phyloP scores from a whole-genome alignment of 2,888 invertebrate species.

The Noctua janthina region DNA sequence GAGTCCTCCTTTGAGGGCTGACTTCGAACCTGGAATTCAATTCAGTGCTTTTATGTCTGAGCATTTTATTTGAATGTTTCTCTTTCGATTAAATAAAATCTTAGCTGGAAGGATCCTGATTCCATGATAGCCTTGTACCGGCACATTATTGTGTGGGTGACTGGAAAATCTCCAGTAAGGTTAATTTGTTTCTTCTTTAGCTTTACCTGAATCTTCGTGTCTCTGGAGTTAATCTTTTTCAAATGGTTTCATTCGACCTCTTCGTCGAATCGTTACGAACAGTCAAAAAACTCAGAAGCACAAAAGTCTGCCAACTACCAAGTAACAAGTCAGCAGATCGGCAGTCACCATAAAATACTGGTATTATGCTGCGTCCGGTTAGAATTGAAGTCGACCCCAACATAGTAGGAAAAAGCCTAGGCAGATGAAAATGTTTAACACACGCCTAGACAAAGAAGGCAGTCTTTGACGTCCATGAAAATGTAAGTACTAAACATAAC shows the following conservation, averaged over 20 bases:
- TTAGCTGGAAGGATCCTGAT: neutral
- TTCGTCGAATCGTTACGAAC: neutral
- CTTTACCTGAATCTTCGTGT: neutral
- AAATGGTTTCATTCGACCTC: neutral
- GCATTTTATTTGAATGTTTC: neutral
- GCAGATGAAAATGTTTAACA: neutral
- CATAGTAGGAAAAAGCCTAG: neutral
- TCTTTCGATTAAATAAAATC: neutral
- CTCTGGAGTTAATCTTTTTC: neutral
- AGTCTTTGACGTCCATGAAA: conserved; percentile 15
- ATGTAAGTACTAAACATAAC: conserved; percentile 32
- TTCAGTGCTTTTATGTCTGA: neutral
- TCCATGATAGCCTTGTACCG: neutral
- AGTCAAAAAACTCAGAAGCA: too few species aligned
- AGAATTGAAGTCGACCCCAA: neutral
- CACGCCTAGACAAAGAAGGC: neutral
- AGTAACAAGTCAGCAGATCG: neutral
- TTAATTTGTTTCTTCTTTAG: neutral
- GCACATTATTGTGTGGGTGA: neutral
- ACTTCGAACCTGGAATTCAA: neutral
- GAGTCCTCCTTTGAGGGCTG: neutral
- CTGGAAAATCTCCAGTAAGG: neutral
- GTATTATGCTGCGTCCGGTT: neutral
- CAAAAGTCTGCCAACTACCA: neutral
- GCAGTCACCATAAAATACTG: neutral